phyloP scores from a whole-genome alignment of 1,140 invertebrate species.

The Cataglyphis hispanica region DNA sequence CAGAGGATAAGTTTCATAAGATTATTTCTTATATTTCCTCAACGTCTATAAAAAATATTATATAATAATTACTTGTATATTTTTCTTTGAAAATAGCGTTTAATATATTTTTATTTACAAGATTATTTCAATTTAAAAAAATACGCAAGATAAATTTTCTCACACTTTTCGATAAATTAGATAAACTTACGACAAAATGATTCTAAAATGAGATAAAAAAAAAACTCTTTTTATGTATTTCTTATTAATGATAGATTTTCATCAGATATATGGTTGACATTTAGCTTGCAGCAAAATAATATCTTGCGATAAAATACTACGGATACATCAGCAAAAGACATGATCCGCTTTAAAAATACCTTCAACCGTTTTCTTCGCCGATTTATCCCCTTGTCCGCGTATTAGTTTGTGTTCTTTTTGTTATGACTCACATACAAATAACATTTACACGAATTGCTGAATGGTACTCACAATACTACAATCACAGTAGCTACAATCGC shows the following conservation, averaged over 20 bases:
- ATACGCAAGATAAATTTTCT: not conserved
- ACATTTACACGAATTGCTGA: not conserved
- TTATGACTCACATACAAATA: not conserved
- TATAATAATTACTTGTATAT: not conserved
- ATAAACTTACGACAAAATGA: not conserved
- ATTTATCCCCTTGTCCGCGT: not conserved
- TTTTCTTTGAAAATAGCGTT: not conserved
- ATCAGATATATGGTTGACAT: not conserved
- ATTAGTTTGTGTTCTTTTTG: not conserved
- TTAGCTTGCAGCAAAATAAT: not conserved
- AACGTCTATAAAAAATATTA: not conserved
- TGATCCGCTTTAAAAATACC: constrained; percentile 39
- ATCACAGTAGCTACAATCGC: constrained; percentile 10
- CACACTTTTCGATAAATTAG: not conserved
- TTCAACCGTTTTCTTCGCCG: not conserved
- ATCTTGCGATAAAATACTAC: constrained; percentile 2
- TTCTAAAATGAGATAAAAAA: not conserved
- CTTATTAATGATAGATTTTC: constrained; percentile 17
- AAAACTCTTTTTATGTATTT: not conserved
- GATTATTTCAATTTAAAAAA: not conserved
- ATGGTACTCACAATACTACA: not conserved
- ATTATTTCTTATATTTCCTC: not conserved
- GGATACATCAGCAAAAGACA: not conserved
- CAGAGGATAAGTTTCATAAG: not conserved
- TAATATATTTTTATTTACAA: not conserved